phyloP scores from a whole-genome alignment of 2,113 vertebrate genomes.

The Bungarus multicinctus region DNA sequence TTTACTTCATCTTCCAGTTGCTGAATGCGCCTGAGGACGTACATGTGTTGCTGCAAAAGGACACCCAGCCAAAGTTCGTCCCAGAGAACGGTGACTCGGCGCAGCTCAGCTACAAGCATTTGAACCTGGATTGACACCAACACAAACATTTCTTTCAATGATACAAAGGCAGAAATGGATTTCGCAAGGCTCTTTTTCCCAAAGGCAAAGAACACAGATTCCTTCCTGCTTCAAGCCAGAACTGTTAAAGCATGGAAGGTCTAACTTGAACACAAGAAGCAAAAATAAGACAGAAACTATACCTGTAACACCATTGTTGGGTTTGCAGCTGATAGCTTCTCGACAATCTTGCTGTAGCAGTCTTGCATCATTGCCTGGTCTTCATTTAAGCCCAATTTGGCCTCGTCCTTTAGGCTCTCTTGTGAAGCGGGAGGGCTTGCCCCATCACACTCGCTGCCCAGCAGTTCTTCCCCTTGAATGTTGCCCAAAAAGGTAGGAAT shows the following conservation, averaged over 20 bases:
- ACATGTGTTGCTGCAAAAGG: slow-evolving; percentile 95
- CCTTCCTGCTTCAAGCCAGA: accelerated
- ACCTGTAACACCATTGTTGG: slow-evolving; percentile 99
- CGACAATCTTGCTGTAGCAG: slow-evolving; percentile 98
- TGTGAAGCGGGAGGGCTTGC: slow-evolving; percentile 81
- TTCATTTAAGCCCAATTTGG: slow-evolving; percentile 84
- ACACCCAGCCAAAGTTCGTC: slow-evolving; percentile 97
- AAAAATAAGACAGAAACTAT: slow-evolving; percentile 17
- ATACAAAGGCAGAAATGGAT: neutral
- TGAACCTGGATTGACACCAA: slow-evolving; percentile 78
- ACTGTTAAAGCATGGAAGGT: accelerated
- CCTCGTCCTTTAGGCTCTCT: slow-evolving; percentile 81
- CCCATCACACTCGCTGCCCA: slow-evolving; percentile 79
- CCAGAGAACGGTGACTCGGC: slow-evolving; percentile 96
- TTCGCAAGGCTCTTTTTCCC: neutral
- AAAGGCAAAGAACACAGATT: neutral
- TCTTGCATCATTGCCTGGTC: slow-evolving; percentile 99
- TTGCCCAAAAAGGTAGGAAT: slow-evolving; percentile 91
- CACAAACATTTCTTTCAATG: neutral
- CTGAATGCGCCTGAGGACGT: slow-evolving; percentile 89
- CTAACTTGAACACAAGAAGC: neutral
- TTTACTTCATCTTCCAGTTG: slow-evolving; percentile 98
- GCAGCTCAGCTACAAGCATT: slow-evolving; percentile 94
- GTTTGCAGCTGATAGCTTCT: slow-evolving; percentile 91
- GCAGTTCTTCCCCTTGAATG: slow-evolving; percentile 88